A percentile compares a stretch with the other conserved stretches of the same genome.
Evolutionary conservation across 2,888 invertebrate genomes (phyloP).

Genomic region (Scaptomyza reducta): DNA sequence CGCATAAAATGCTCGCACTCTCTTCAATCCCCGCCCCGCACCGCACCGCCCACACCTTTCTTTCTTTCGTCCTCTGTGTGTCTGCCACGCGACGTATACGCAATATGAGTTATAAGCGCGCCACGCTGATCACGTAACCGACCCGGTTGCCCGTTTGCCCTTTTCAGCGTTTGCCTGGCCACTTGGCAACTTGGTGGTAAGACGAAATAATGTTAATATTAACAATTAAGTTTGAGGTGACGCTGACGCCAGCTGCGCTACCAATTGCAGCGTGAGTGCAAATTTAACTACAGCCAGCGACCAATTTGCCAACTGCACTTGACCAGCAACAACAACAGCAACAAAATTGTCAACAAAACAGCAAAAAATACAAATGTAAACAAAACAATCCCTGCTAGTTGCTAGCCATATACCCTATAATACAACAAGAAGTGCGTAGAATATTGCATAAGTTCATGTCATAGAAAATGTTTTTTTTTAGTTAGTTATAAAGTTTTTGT

Average conservation of each 20-base stretch:
- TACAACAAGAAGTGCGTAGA: background rate
- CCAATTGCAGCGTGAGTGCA: slow-evolving; percentile 34
- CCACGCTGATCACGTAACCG: slow-evolving; percentile 68
- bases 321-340: background rate
- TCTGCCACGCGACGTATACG: slow-evolving; percentile 52
- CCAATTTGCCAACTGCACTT: slow-evolving; percentile 45
- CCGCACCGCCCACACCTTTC: background rate
- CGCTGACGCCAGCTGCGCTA: slow-evolving; percentile 8
- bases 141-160: slow-evolving; percentile 25
- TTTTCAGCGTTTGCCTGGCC: background rate
- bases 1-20: slow-evolving; percentile 24
- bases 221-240: slow-evolving; percentile 57
- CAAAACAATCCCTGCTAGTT: slow-evolving; percentile 16
- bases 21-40: background rate
- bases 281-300: slow-evolving; percentile 59
- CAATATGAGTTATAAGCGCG: slow-evolving; percentile 72
- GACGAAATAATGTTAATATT: slow-evolving; percentile 61
- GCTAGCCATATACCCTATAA: slow-evolving; percentile 6
- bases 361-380: slow-evolving; percentile 8
- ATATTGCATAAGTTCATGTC: background rate
- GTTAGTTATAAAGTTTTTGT: too few species aligned
- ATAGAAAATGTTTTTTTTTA: too few species aligned
- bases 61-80: background rate
- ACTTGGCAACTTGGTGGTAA: background rate
- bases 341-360: background rate